phyloP scores from a whole-genome alignment of 2,797 vertebrate species.

The Lates japonicus region DNA sequence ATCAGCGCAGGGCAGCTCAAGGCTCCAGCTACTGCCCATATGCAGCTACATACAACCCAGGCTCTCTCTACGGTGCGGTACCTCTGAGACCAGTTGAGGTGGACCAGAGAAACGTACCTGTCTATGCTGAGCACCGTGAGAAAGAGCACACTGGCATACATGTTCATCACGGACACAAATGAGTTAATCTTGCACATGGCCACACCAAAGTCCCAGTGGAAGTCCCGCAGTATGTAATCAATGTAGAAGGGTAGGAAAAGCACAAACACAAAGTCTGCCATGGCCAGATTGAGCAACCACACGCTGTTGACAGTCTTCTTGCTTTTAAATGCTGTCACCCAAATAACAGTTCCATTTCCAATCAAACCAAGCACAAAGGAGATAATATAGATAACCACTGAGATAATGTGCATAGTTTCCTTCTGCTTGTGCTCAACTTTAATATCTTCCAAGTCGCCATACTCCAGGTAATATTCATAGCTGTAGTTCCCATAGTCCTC shows the following conservation, averaged over 20 bases:
- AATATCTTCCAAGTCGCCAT: constrained; percentile 83
- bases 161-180: constrained; percentile 93
- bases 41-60: constrained; percentile 81
- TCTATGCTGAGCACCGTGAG: constrained; percentile 94
- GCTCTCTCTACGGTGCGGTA: constrained; percentile 79
- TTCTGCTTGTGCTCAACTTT: constrained; percentile 78
- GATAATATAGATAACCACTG: constrained; percentile 90
- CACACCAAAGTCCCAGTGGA: constrained; percentile 95
- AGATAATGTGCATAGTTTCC: constrained; percentile 89
- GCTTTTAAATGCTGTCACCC: constrained; percentile 94
- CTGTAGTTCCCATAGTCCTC: constrained; percentile 82
- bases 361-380: constrained; percentile 92
- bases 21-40: constrained; percentile 88
- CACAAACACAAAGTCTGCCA: constrained; percentile 96
- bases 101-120: constrained; percentile 90
- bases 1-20: constrained; percentile 90
- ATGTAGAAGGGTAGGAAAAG: constrained; percentile 95
- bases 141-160: constrained; percentile 97
- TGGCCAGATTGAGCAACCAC: constrained; percentile 95
- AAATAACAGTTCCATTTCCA: constrained; percentile 94
- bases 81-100: constrained; percentile 87
- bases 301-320: constrained; percentile 92
- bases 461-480: constrained; percentile 88
- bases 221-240: constrained; percentile 92
- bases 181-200: constrained; percentile 94